Percentiles rank a stretch among this genome's conserved stretches.
phyloP scores from a whole-genome alignment of 1,140 invertebrate species.

The Drosophila grimshawi region DNA sequence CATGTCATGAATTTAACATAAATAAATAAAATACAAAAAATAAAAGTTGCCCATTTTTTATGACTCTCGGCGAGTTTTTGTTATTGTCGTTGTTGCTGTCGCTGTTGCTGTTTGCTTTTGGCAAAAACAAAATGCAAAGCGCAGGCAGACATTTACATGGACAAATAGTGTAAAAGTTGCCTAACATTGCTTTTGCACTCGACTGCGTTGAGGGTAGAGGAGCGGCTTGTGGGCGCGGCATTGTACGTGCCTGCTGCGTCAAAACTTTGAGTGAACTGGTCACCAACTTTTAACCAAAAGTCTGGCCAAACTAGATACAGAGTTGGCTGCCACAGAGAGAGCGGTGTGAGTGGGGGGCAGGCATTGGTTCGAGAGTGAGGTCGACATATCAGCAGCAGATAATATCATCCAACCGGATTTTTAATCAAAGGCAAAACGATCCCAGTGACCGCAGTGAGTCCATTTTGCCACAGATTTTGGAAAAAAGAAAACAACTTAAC shows the following conservation, averaged over 20 bases:
- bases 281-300: slow-evolving; percentile 45
- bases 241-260: slow-evolving; percentile 53
- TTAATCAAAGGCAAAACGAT: slow-evolving; percentile 53
- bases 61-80: slow-evolving; percentile 35
- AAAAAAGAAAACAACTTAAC: background rate
- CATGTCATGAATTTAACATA: slow-evolving; percentile 78
- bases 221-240: slow-evolving; percentile 23
- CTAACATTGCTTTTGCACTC: slow-evolving; percentile 25
- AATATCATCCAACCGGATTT: slow-evolving; percentile 47
- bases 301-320: slow-evolving; percentile 5
- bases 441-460: slow-evolving; percentile 10
- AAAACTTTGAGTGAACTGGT: slow-evolving; percentile 63
- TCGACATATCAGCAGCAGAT: slow-evolving; percentile 47
- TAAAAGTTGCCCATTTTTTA: slow-evolving; percentile 55
- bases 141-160: slow-evolving; percentile 57
- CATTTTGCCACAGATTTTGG: slow-evolving; percentile 8
- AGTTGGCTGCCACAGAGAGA: background rate
- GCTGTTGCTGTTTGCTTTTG: slow-evolving; percentile 49
- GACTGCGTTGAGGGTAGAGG: background rate
- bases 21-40: slow-evolving; percentile 50
- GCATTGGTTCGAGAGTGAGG: background rate
- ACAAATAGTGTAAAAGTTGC: slow-evolving; percentile 68
- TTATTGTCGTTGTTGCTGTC: slow-evolving; percentile 39
- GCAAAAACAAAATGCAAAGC: slow-evolving; percentile 49
- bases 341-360: background rate